Percentiles rank a stretch among this genome's conserved stretches.
Conservation (phyloP, 1,140 invertebrate genomes). For the Anastrepha obliqua region DNA sequence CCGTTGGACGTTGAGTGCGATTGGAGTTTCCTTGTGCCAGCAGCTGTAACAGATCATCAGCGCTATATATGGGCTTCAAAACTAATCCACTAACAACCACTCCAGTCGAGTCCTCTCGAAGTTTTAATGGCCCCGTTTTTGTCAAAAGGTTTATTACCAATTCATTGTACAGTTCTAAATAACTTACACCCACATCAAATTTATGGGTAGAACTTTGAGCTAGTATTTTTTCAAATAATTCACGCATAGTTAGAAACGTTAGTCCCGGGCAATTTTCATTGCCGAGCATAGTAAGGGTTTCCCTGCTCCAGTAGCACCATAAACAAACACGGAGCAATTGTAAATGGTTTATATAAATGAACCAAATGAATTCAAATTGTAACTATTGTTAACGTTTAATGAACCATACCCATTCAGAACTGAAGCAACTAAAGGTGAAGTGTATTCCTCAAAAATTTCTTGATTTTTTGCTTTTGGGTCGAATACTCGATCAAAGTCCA, state of each 20-base stretch:
- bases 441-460: slow-evolving; percentile 87
- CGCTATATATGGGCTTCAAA: slow-evolving; percentile 83
- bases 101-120: slow-evolving; percentile 90
- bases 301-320: slow-evolving; percentile 95
- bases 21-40: slow-evolving; percentile 92
- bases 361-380: background rate
- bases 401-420: slow-evolving; percentile 82
- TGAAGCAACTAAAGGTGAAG: slow-evolving; percentile 83
- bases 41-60: slow-evolving; percentile 88
- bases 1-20: slow-evolving; percentile 97
- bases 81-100: slow-evolving; percentile 92
- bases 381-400: background rate
- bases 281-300: slow-evolving; percentile 99
- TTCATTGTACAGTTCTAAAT: slow-evolving; percentile 96
- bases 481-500: slow-evolving; percentile 92
- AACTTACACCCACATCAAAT: slow-evolving; percentile 85
- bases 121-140: slow-evolving; percentile 84
- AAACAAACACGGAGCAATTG: slow-evolving; percentile 95
- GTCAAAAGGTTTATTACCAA: slow-evolving; percentile 93
- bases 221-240: slow-evolving; percentile 90
- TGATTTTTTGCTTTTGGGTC: slow-evolving; percentile 79
- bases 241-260: slow-evolving; percentile 92
- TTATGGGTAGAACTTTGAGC: slow-evolving; percentile 80
- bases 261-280: slow-evolving; percentile 89
- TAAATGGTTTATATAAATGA: slow-evolving; percentile 74